Base-by-base conservation (phyloP, 2,113 vertebrate species). In the Corydoras maculifer region DNA sequence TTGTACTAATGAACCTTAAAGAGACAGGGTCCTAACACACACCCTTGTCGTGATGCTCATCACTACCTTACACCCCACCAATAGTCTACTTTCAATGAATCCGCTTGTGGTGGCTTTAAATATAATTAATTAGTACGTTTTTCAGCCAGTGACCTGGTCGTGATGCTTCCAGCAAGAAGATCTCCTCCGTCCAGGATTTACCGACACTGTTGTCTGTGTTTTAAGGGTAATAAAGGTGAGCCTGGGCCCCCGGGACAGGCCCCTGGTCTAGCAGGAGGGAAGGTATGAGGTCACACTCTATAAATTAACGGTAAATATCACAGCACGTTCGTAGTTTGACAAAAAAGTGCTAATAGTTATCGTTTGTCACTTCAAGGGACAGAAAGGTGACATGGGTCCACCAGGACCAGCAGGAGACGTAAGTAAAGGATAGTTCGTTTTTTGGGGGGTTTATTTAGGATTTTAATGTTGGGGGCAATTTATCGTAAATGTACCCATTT, bases 381-480 rank as follows among this genome's bases (percentile, higher is more conserved):
- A 88, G 82, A 97, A 94, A 82, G 94, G 95, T 80, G 88, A 91
- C 5, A 49, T 0, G 60, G 94, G 95, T 75, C 84, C 75, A 5
- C 59, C 82, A 69, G 94, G 95, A 69, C 90, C 87, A 73, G 91
- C 92, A 80, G 93, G 92, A 88, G 73, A 87, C 62, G 93, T 94
- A 85, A 91, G 91, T 77, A 32, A 57, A 29, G 48, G 14, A 50
- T 30, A 7, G 3, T 61, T 31, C 13, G 18, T 54, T 13, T 59
- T 8, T 32, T 15, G 18, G 31, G 4, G 30, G 30, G 9, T 32
- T 13, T 32, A 13, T 31, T 61, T 31, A 31, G 9, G 29, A 9
- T 11, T 11, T 25, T 11, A 60, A 30, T 60, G 10, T 43, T 43
- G 35, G 7, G 4, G 35, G 35, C 18, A 25, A 25, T 25, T 25